Conservation (phyloP, 2,888 invertebrate species). For the Nemapogon koenigi region DNA sequence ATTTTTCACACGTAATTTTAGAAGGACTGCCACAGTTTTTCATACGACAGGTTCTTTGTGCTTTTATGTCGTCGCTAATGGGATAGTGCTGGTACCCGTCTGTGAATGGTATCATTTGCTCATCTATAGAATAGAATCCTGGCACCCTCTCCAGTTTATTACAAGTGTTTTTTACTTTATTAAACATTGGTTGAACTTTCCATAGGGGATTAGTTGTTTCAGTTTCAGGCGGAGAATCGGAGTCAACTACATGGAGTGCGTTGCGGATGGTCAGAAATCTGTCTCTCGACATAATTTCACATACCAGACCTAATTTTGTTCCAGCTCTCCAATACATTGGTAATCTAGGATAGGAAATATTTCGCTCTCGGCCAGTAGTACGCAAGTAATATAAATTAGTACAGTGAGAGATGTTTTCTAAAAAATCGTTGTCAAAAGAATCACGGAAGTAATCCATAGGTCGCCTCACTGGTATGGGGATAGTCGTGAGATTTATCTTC, state of each 20-base stretch:
- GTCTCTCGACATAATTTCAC: slow-evolving; percentile 5
- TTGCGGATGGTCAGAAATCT: slow-evolving; percentile 2
- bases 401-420: not conserved
- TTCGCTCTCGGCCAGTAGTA: not conserved
- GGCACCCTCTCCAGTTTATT: slow-evolving; percentile 5
- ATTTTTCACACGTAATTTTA: too few relatives aligned
- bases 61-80: too few relatives aligned
- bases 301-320: slow-evolving; percentile 1
- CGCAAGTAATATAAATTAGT: not conserved
- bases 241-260: slow-evolving; percentile 7
- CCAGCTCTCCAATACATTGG: slow-evolving; percentile 8
- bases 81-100: not conserved
- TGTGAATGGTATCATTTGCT: slow-evolving; percentile 2
- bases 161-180: slow-evolving; percentile 9
- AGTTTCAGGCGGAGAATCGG: not conserved
- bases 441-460: slow-evolving; percentile 1
- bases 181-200: slow-evolving; percentile 7
- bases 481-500: not conserved
- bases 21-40: too few relatives aligned
- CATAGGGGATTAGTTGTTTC: slow-evolving; percentile 5
- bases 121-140: slow-evolving; percentile 5
- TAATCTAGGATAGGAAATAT: slow-evolving; percentile 8
- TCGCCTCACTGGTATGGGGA: not conserved
- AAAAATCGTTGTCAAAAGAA: slow-evolving; percentile 2
- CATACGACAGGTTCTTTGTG: too few relatives aligned